These are phyloP conservation scores for Anguilla anguilla DNA, from an alignment of 2,797 vertebrate species.

Conservation along the genomic window DNA sequence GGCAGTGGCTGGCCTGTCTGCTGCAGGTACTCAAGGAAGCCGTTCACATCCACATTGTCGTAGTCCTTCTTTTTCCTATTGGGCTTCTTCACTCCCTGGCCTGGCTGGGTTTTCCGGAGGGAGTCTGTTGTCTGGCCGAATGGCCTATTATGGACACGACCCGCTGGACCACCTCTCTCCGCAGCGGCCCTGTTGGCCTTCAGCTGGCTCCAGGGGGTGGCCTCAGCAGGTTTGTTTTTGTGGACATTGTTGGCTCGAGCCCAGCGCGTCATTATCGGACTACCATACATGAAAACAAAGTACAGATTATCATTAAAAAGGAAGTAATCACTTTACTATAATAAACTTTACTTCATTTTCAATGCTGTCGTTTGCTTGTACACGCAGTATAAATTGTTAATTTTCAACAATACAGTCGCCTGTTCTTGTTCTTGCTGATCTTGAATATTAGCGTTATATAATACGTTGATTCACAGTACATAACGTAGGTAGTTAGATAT, in stretches of 20 bases:
- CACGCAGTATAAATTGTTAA: neutral
- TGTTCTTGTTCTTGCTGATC: no score
- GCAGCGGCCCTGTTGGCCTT: conserved; percentile 42
- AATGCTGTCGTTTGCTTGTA: neutral
- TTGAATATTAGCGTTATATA: neutral
- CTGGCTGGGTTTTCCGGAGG: conserved; percentile 52
- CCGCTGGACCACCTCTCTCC: neutral
- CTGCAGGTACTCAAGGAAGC: conserved; percentile 80
- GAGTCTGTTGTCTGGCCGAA: conserved; percentile 14
- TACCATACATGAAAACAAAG: neutral
- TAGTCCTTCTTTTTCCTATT: conserved; percentile 78
- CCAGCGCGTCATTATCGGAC: conserved; percentile 83
- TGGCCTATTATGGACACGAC: neutral
- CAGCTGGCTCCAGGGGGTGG: conserved; percentile 86
- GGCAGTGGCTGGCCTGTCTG: conserved; percentile 55
- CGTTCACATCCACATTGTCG: conserved; percentile 83
- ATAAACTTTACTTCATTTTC: neutral
- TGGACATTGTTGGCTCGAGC: conserved; percentile 77
- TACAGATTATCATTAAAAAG: neutral
- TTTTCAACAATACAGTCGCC: neutral
- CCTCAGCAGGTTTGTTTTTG: conserved; percentile 73
- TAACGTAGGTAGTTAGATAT: no score
- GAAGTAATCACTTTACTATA: neutral
- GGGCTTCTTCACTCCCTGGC: conserved; percentile 62
- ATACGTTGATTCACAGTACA: neutral